Percentiles rank a stretch among this genome's conserved stretches.
Conservation (phyloP, 1,140 invertebrate species). For the Caenorhabditis inopinata region DNA sequence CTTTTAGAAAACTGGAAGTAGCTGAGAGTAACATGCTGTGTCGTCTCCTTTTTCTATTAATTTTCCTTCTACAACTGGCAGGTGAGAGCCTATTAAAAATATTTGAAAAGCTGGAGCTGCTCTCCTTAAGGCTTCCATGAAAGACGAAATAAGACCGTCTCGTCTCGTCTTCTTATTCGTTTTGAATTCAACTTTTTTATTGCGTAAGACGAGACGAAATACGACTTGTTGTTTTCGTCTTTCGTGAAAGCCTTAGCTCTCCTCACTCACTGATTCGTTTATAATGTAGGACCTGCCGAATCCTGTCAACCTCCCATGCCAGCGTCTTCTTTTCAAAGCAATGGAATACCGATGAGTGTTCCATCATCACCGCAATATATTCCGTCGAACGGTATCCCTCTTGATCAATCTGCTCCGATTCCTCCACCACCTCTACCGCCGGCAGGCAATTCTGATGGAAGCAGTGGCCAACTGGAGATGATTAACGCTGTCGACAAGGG, state of each 20-base stretch:
- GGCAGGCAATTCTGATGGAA: neutral
- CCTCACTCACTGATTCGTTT: no score
- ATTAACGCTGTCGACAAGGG: neutral
- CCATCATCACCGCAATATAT: constrained; percentile 1
- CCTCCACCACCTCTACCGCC: neutral
- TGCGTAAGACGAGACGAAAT: no score
- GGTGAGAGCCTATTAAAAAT: neutral
- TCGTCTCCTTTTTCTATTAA: neutral
- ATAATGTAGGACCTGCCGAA: neutral
- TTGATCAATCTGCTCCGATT: neutral
- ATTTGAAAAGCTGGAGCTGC: no score
- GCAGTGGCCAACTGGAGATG: neutral
- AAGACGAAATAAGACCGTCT: no score
- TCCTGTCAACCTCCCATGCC: constrained; percentile 1
- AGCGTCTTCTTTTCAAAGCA: constrained; percentile 11
- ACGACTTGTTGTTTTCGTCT: no score
- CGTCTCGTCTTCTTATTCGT: no score
- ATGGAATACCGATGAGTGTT: neutral
- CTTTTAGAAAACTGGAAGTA: neutral
- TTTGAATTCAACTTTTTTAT: no score
- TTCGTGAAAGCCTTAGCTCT: no score
- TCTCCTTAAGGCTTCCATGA: no score
- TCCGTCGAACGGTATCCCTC: neutral
- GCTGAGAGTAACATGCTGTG: neutral
- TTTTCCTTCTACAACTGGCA: neutral